Evolutionary conservation across 1,140 invertebrate genomes (phyloP), one percentile per base, ranked within the genome.

Genomic region (Aphaenogaster ashmeadi): DNA sequence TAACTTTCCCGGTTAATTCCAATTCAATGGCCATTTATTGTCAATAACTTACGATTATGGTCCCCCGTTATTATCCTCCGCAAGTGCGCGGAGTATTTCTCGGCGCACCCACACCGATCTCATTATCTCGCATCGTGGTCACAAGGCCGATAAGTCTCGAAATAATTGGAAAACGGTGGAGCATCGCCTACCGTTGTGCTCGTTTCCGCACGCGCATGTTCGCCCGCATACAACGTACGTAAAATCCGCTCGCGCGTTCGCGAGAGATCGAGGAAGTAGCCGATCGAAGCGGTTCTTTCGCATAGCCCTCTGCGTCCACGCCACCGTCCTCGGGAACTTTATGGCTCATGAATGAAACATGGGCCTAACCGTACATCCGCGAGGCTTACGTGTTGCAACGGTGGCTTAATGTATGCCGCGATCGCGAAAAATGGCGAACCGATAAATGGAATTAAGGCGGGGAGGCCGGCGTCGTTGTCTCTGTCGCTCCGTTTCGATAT

Each of bases 301-400:
- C 62, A 38, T 56, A 58, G 77, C 8, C 44, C 15, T 27, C 27
- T 64, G 74, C 84, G 36, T 84, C 50, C 83, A 36, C 60, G 74
- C 41, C 89, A 52, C 3, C 86, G 88, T 90, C 79, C 84, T 64
- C 89, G 50, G 88, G 74, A 93, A 94, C 90, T 94, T 94, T 94
- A 94, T 93, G 93, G 92, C 93, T 94, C 94, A 95, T 95, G 94
- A 94, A 94, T 95, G 94, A 95, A 95, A 94, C 93, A 94, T 95
- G 58, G 91, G 67, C 78, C 89, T 91, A 90, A 90, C 90, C 91
- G 90, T 92, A 92, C 92, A 91, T 92, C 89, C 91, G 90, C 91
- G 89, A 92, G 87, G 64, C 71, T 85, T 87, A 92, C 91, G 92
- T 92, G 93, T 92, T 93, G 91, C 93, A 91, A 91, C 92, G 86